Conservation (phyloP, 2,113 vertebrate genomes). For the Amia ocellicauda region DNA sequence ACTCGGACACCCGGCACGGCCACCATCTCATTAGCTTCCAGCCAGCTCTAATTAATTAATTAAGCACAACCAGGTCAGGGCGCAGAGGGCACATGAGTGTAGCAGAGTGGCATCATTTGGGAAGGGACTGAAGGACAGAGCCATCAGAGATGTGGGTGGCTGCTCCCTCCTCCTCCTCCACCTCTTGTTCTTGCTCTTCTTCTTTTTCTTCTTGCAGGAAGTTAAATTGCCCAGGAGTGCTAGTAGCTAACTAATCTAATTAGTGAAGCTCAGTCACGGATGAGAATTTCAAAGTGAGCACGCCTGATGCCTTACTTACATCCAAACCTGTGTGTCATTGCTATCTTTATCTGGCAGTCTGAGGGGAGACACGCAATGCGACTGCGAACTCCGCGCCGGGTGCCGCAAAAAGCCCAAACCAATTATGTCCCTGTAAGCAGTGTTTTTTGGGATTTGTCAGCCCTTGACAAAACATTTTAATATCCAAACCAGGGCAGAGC, state of each 20-base stretch:
- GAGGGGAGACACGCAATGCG: no score
- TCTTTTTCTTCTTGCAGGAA: background rate
- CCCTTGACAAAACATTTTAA: no score
- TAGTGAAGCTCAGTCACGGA: conserved; percentile 47
- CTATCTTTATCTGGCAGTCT: no score
- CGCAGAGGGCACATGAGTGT: conserved; percentile 30
- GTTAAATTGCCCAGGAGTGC: no score
- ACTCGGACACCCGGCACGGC: conserved; percentile 17
- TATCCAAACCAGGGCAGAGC: no score
- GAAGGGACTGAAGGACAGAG: conserved; percentile 26
- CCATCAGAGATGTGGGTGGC: conserved; percentile 20
- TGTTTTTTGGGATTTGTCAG: no score
- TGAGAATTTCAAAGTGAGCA: background rate
- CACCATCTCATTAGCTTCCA: conserved; percentile 30
- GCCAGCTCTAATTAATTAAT: conserved; percentile 61
- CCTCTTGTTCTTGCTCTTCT: conserved; percentile 15
- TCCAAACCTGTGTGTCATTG: no score
- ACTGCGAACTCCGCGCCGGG: no score
- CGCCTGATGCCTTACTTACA: background rate
- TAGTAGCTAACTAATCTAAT: conserved; percentile 49
- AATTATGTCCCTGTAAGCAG: no score
- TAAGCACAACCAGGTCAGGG: conserved; percentile 44
- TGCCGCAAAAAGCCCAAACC: no score
- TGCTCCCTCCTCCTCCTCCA: conserved; percentile 48
- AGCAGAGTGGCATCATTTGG: background rate